Evolutionary conservation across 2,113 vertebrate species (phyloP), one percentile per base, ranked within the genome.

Genomic region (Planiliza haematocheilus): DNA sequence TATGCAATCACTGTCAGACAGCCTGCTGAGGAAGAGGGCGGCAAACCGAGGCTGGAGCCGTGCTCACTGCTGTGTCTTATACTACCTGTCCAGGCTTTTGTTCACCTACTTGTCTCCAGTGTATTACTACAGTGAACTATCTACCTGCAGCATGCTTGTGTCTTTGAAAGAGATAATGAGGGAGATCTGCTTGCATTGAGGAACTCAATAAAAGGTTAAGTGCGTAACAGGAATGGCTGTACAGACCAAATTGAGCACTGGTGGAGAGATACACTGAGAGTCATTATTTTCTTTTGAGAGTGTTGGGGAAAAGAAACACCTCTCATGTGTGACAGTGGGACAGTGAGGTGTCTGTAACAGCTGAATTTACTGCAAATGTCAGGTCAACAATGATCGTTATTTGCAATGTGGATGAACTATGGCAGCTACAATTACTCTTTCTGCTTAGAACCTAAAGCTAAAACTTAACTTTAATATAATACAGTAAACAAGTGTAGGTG

Each of bases 1-100:
- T 89, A 89, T 79, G 79, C 60, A 87, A 91, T 86, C 63, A 43
- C 74, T 74, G 82, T 73, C 78, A 83, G 80, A 14, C 52, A 10
- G 73, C 79, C 59, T 36, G 84, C 82, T 77, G 84, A 79, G 77
- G 73, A 78, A 38, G 53, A 62, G 48, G 18, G 66, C 41, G 48
- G 62, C 70, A 76, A 79, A 68, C 78, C 50, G 77, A 62, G 56
- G 71, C 77, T 7, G 38, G 57, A 76, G 74, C 64, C 30, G 0
- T 2, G 16, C 55, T 73, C 55, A 18, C 75, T 57, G 62, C 37
- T 61, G 52, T 21, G 62, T 74, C 71, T 79, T 34, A 45, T 12
- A 48, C 70, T 80, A 87, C 81, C 70, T 83, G 78, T 70, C 53
- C 81, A 38, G 76, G 7, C 50, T 67, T 79, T 78, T 63, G 71